Evolutionary conservation across 2,888 invertebrate genomes (phyloP), one percentile per base, ranked within the genome.

Genomic region (Tipula confusa): DNA sequence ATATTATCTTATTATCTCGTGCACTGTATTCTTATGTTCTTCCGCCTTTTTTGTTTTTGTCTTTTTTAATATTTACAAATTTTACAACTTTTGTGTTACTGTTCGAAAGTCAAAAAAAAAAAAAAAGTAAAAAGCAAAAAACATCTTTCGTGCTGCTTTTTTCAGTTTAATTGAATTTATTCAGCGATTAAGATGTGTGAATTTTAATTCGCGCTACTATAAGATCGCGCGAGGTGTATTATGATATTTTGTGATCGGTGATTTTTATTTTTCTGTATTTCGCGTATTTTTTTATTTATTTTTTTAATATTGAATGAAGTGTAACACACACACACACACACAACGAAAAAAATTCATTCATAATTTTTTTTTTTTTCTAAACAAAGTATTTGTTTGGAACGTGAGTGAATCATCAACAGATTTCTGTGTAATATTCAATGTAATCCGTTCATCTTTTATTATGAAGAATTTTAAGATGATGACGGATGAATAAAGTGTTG

Each of bases 121-220:
- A n/a, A n/a, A n/a, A n/a, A n/a, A n/a, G n/a, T n/a, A n/a, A n/a
- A n/a, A n/a, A n/a, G n/a, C n/a, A n/a, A n/a, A n/a, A n/a, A 64
- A 64, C 64, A 64, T 64, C 64, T 43, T 43, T 43, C 43, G 18
- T 64, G 64, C 64, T 64, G 24, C 64, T 64, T 24, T 64, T 24
- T 64, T 64, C 64, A 64, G 64, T 64, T 64, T 64, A 64, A 64
- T 64, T 64, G 64, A 64, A 64, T 24, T 64, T 64, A 64, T 64
- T 64, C 64, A 64, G 9, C 64, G 64, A 64, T 64, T 24, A 64
- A 64, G 64, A 64, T 64, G 64, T 64, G 64, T 64, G 64, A 64
- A 24, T 64, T 24, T 64, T 64, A 64, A 64, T 64, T 64, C 43
- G 43, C 3, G 43, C 64, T 33, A 11, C 33, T 33, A 9, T 33